Conservation (phyloP, 2,888 invertebrate genomes). For the Drosophila yooni region DNA sequence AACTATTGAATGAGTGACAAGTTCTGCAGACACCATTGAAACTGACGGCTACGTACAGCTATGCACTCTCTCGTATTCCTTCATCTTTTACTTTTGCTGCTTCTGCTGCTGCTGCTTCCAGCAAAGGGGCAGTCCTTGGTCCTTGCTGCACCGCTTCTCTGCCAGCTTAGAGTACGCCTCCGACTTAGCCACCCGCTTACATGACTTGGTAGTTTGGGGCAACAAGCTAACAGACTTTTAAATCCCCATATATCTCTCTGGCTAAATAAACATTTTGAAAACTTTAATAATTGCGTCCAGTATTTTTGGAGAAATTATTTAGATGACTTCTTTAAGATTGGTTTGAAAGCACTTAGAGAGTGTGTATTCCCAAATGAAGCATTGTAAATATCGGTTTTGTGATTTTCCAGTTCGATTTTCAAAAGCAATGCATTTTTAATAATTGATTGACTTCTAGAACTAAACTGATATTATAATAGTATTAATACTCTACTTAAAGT, state of each 20-base stretch:
- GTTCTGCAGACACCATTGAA: slow-evolving; percentile 83
- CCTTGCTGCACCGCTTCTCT: slow-evolving; percentile 24
- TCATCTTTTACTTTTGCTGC: slow-evolving; percentile 17
- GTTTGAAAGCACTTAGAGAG: background rate
- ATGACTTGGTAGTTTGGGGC: background rate
- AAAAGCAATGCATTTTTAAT: background rate
- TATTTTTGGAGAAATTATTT: slow-evolving; percentile 28
- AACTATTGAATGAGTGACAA: slow-evolving; percentile 84
- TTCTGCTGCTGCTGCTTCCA: background rate
- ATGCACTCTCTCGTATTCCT: slow-evolving; percentile 35
- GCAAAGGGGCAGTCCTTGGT: slow-evolving; percentile 39
- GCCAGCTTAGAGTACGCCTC: slow-evolving; percentile 5
- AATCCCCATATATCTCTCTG: slow-evolving; percentile 11
- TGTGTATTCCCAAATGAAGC: background rate
- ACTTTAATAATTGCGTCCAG: slow-evolving; percentile 26
- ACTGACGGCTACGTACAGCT: slow-evolving; percentile 75
- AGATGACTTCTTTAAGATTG: slow-evolving; percentile 6
- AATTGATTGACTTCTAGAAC: background rate
- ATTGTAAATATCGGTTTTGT: background rate
- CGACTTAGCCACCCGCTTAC: background rate
- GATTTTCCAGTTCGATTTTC: background rate
- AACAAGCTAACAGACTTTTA: slow-evolving; percentile 20
- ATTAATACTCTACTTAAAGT: background rate
- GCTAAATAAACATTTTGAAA: slow-evolving; percentile 29
- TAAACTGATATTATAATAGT: background rate